Conservation (phyloP, 2,797 vertebrate genomes). For the Cheirogaleus major region DNA sequence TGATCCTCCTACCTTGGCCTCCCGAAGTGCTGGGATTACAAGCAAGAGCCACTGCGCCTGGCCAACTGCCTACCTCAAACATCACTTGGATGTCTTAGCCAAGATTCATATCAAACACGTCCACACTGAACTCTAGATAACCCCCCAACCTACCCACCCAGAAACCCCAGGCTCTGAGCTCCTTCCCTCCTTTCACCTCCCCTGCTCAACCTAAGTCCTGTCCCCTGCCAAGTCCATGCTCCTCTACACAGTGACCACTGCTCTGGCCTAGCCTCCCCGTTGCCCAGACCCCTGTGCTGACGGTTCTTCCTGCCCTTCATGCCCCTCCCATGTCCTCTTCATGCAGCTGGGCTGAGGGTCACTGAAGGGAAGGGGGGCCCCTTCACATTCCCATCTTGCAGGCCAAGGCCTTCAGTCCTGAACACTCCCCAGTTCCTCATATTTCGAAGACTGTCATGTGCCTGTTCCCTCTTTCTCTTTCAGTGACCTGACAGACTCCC, state of each 20-base stretch:
- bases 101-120: not conserved
- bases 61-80: not conserved
- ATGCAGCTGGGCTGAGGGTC: not conserved
- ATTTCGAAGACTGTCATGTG: not conserved
- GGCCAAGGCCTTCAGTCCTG: not conserved
- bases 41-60: rapidly evolving
- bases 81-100: not conserved
- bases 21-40: not conserved
- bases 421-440: no score
- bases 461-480: no score
- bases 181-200: no score
- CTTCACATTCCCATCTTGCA: not conserved
- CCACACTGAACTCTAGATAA: not conserved
- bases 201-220: not conserved
- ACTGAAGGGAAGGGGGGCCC: not conserved
- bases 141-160: no score
- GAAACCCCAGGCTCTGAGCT: not conserved
- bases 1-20: no score
- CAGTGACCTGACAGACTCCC: not conserved
- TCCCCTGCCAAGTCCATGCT: not conserved
- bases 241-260: not conserved
- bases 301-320: no score
- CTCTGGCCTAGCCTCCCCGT: not conserved
- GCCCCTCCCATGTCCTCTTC: not conserved
- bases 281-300: not conserved